Evolutionary conservation across 2,797 vertebrate genomes (phyloP).

Genomic region (Sciurus vulgaris): DNA sequence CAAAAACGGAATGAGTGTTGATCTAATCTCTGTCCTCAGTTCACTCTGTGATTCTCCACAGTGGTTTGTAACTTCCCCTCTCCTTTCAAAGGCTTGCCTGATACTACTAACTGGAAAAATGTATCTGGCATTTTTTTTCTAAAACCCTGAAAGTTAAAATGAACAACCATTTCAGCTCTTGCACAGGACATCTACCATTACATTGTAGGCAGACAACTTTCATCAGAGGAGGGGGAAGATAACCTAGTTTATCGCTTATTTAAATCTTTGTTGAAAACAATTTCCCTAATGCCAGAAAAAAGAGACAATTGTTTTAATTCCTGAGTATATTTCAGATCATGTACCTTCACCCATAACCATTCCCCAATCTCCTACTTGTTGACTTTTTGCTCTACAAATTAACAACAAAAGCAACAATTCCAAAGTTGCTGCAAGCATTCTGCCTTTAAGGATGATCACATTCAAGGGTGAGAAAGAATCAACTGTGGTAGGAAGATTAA

Average conservation of each 20-base stretch:
- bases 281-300: neutral
- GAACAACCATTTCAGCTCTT: neutral
- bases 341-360: neutral
- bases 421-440: neutral
- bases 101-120: neutral
- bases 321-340: neutral
- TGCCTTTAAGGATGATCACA: neutral
- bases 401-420: neutral
- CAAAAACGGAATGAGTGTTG: slow-evolving; percentile 46
- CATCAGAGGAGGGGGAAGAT: neutral
- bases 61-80: slow-evolving; percentile 7
- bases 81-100: neutral
- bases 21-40: slow-evolving; percentile 73
- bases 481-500: neutral
- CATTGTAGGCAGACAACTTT: neutral
- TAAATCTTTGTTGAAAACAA: slow-evolving; percentile 43
- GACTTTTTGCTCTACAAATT: neutral
- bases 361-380: neutral
- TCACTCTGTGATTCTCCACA: slow-evolving; percentile 46
- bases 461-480: neutral
- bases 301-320: neutral
- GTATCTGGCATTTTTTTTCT: neutral
- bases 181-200: neutral
- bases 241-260: neutral
- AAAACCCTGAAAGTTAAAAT: neutral